Percentiles rank a stretch among this genome's conserved stretches.
These are phyloP conservation scores for Cephus sareptanus DNA, from an alignment of 2,888 invertebrate genomes.

Conservation along the genomic window DNA sequence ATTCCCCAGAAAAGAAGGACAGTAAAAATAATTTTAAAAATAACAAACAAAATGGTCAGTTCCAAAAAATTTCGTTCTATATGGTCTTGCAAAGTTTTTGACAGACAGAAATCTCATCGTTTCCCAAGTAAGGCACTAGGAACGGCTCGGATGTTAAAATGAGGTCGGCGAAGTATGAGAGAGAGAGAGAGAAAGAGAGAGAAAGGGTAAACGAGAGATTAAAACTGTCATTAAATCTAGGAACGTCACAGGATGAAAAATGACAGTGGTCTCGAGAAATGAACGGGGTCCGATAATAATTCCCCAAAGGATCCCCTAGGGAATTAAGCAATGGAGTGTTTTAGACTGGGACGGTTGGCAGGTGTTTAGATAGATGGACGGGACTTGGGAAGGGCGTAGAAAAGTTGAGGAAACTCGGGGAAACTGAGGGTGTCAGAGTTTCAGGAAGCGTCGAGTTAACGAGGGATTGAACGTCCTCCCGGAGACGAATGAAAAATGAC, in stretches of 20 bases:
- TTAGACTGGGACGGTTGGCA: neutral
- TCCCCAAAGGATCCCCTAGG: neutral
- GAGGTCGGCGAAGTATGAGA: neutral
- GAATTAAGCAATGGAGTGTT: neutral
- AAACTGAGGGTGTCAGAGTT: neutral
- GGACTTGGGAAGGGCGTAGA: neutral
- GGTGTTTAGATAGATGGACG: neutral
- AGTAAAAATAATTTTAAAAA: too few species aligned
- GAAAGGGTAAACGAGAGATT: neutral
- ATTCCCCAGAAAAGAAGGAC: too few species aligned
- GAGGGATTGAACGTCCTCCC: neutral
- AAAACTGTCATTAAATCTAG: constrained; percentile 1
- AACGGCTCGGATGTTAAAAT: neutral
- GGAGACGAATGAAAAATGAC: neutral
- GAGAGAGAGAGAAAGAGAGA: neutral
- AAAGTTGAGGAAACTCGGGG: neutral
- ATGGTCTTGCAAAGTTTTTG: too few species aligned
- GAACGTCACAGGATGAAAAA: neutral
- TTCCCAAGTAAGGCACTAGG: neutral
- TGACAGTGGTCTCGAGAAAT: neutral
- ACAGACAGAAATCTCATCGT: neutral
- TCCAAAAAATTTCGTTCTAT: too few species aligned
- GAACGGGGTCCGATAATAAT: neutral
- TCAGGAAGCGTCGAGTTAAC: neutral
- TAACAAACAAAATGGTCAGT: too few species aligned